Evolutionary conservation across 2,113 vertebrate genomes (phyloP).

Genomic region (Centropus bengalensis): DNA sequence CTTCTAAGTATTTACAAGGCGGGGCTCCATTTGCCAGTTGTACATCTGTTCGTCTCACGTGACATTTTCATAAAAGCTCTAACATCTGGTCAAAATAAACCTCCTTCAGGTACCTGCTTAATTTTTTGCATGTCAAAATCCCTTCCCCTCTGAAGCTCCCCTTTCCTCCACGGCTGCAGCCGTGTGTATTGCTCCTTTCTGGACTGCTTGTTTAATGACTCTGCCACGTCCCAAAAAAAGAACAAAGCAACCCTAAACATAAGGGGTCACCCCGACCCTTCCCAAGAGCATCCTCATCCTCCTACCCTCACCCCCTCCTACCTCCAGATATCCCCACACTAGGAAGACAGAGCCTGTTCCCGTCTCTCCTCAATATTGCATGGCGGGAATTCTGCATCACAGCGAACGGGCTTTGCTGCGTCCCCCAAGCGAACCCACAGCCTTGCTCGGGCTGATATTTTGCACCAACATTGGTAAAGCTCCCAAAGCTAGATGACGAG

Average conservation of each 20-base stretch:
- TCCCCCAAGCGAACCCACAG: fast-evolving
- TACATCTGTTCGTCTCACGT: conserved; percentile 92
- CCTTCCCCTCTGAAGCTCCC: conserved; percentile 19
- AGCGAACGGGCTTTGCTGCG: not conserved
- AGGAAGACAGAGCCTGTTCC: not conserved
- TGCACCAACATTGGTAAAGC: not conserved
- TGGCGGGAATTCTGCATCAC: not conserved
- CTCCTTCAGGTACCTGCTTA: conserved; percentile 87
- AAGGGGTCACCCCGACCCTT: not conserved
- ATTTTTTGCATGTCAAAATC: conserved; percentile 83
- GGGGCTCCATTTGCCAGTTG: conserved; percentile 74
- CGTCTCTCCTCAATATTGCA: not conserved
- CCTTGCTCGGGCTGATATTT: not conserved
- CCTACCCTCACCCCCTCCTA: not conserved
- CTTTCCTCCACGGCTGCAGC: not conserved
- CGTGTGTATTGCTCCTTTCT: not conserved
- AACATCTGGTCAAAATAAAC: conserved; percentile 94
- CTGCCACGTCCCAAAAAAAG: not conserved
- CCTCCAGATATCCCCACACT: not conserved
- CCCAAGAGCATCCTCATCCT: not conserved
- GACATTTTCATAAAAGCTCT: conserved; percentile 84
- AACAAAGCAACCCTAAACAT: conserved; percentile 19
- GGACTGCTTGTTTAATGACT: conserved; percentile 5
- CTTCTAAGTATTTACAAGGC: conserved; percentile 72
- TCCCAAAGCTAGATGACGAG: not conserved